A percentile compares a stretch with the other conserved stretches of the same genome.
Conservation (phyloP, 2,888 invertebrate genomes). For the Trichogramma dendrolimi region DNA sequence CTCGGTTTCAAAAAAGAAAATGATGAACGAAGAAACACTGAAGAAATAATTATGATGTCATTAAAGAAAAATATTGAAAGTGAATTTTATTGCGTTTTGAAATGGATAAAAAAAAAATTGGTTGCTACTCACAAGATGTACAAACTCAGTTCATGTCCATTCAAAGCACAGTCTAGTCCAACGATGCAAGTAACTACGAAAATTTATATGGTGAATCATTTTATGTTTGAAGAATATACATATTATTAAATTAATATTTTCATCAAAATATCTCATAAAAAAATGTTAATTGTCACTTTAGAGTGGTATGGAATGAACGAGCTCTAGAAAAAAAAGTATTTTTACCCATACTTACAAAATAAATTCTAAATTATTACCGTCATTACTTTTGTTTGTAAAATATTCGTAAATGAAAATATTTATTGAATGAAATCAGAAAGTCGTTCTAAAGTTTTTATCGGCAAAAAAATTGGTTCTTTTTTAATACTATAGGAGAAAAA, state of each 20-base stretch:
- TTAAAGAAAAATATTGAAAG: not conserved
- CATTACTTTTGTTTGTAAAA: no score
- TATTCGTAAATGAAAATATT: no score
- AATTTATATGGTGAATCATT: constrained; percentile 15
- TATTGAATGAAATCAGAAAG: no score
- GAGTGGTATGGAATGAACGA: no score
- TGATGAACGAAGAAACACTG: constrained; percentile 58
- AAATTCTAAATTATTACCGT: no score
- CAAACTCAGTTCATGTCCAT: constrained; percentile 59
- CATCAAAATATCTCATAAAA: no score
- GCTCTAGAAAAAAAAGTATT: no score
- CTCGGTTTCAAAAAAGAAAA: constrained; percentile 62
- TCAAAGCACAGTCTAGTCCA: constrained; percentile 61
- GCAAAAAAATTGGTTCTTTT: no score
- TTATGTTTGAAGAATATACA: not conserved
- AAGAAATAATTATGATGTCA: constrained; percentile 35
- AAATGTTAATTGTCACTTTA: no score
- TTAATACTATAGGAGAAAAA: not conserved
- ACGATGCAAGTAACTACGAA: constrained; percentile 62
- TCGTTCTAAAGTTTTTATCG: no score
- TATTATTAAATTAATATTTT: not conserved
- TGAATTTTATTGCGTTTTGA: not conserved
- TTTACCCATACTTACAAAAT: no score
- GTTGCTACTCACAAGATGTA: constrained; percentile 61
- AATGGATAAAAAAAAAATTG: not conserved